Base-by-base conservation (phyloP, 2,113 vertebrate genomes). In the Epinephelus cyanopodus region DNA sequence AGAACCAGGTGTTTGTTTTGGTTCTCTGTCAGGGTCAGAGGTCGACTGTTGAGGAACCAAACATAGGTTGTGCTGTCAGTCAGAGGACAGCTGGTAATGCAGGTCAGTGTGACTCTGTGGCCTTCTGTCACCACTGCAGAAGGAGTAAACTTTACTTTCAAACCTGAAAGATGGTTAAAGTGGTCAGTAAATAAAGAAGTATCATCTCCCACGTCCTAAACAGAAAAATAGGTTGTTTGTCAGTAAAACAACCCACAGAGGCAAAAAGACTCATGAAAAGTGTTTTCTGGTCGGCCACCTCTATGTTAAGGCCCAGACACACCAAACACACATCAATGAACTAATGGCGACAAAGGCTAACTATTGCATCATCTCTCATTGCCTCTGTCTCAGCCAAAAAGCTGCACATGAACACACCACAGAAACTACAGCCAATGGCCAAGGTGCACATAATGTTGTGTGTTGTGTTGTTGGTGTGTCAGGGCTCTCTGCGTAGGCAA, bases 1-100 rank as follows among this genome's bases (percentile, higher is more conserved):
- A 58, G 57, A 58, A 58, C 25, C 57, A 58, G 57, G 57, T 29
- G 23, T 58, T 58, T 80, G 65, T 17, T 70, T 64, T 70, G 50
- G 13, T 6, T 56, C 6, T 42, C 17, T 17, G 8, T 17, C 52
- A 5, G 21, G 3, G n/a, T 58, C 61, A 85, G 50, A 58, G 21
- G 52, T 47, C 5, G 58, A 47, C 25, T n/a, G 23, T 74, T 74
- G 6, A 74, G 10, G 13, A 39, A 54, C 79, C 87, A 89, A 3
- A 56, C 21, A 48, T 86, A 89, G 73, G 12, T 74, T 23, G 47
- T 81, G 58, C 42, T 9, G 57, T 60, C 25, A 8, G 57, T 7
- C 57, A 60, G 57, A 18, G 57, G 57, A 60, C 57, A 60, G 57
- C 57, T 60, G 57, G 57, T 18, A 1, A 2, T 29, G 25, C 57